phyloP scores from a whole-genome alignment of 2,113 vertebrate genomes.

The Bufo bufo region DNA sequence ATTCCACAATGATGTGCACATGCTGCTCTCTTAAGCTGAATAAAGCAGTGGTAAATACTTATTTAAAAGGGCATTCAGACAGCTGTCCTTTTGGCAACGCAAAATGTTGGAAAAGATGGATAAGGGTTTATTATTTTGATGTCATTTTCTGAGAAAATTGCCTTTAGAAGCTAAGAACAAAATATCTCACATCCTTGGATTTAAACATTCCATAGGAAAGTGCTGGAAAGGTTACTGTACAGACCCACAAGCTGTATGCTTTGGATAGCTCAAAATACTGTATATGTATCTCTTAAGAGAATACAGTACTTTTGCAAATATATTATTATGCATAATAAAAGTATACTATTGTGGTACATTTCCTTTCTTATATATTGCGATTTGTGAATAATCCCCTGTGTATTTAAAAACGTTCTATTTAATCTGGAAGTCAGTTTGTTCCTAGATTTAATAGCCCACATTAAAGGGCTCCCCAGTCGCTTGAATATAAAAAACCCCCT shows the following conservation, averaged over 20 bases:
- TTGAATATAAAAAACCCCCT: no score
- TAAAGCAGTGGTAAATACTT: conserved; percentile 26
- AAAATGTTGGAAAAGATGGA: conserved; percentile 17
- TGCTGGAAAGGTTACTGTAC: background rate
- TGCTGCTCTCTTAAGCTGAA: background rate
- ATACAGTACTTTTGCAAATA: background rate
- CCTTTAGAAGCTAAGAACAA: background rate
- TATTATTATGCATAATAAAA: background rate
- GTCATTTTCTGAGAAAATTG: conserved; percentile 8
- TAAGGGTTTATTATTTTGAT: conserved; percentile 21
- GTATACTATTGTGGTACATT: background rate
- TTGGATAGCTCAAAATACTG: background rate
- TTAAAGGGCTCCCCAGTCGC: no score
- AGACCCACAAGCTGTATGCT: background rate
- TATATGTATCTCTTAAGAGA: background rate
- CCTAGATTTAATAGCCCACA: background rate
- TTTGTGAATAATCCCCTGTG: background rate
- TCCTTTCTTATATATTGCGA: background rate
- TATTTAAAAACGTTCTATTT: background rate
- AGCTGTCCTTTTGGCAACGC: background rate
- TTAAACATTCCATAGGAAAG: background rate
- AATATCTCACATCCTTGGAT: background rate
- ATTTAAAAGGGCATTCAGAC: background rate
- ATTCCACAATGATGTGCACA: background rate
- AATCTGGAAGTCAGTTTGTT: background rate